Evolutionary conservation across 2,113 vertebrate species (phyloP), one percentile per base, ranked within the genome.

Genomic region (Nerophis ophidion): DNA sequence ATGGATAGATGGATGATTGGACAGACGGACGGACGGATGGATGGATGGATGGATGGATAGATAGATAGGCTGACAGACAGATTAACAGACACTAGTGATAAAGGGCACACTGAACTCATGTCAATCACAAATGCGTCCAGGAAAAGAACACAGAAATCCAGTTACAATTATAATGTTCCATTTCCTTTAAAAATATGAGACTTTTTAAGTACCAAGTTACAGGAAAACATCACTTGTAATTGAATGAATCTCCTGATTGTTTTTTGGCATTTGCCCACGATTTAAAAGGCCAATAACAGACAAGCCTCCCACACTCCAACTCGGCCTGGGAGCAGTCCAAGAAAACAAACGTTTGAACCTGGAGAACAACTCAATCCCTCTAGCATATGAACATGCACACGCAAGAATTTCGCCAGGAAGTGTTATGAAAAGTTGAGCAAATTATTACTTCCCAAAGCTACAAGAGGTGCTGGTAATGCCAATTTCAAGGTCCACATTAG

Each of bases 261-360:
- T 36, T 68, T 73, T 71, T 66, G 72, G 67, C 60, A 65, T 67
- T 47, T 59, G 58, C 61, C 65, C 57, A 51, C 55, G 52, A 75
- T 77, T 80, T 82, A 86, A 72, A 46, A 65, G 34, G 61, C 57
- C 78, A 83, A 76, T 63, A 60, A 71, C 73, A 72, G 71, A 80
- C 38, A 61, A 61, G 8, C 55, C 64, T 69, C 68, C 70, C 35
- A 62, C 56, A 8, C 64, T 60, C 26, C 40, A 58, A 57, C 58
- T 76, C 61, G 65, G 63, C 51, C 44, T 57, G 60, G 62, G 73
- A 71, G 57, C 60, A 52, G 64, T 70, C 51, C 60, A 76, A 74
- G 68, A 63, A 81, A 71, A 61, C 53, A 59, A 71, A 70, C 62
- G 62, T 65, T 65, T 79, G 61, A 50, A 62, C 15, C 55, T 53